A percentile compares a stretch with the other conserved stretches of the same genome.
These are phyloP conservation scores for Echinarachnius parma DNA, from an alignment of 53 echinoderm and acorn worm genomes.

Conservation along the genomic window DNA sequence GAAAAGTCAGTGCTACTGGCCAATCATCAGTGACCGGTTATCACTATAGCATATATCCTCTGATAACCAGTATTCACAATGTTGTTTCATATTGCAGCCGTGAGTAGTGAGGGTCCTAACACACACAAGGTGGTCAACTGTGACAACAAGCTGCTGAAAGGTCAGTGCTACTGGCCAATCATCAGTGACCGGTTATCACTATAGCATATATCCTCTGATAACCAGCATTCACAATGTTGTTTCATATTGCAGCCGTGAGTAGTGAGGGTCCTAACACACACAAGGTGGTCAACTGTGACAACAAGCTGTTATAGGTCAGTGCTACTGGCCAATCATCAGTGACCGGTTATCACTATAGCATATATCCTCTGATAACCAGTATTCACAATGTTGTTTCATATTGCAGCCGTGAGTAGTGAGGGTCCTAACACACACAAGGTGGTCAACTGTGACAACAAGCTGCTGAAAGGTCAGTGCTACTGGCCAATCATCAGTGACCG, in stretches of 20 bases:
- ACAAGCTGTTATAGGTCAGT: constrained; percentile 71
- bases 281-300: no score
- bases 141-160: constrained; percentile 63
- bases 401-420: constrained; percentile 3
- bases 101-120: constrained; percentile 11
- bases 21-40: constrained; percentile 92
- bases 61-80: no score
- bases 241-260: constrained; percentile 5
- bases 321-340: constrained; percentile 97
- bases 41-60: no score
- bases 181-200: constrained; percentile 94
- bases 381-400: no score
- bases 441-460: constrained; percentile 68
- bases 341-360: no score
- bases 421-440: constrained; percentile 58
- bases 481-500: constrained; percentile 97
- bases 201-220: background rate
- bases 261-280: no score
- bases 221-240: background rate
- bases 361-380: no score
- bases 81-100: no score
- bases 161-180: constrained; percentile 96
- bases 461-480: constrained; percentile 83
- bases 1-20: constrained; percentile 92
- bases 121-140: constrained; percentile 76